Base-by-base conservation (phyloP, 2,888 invertebrate species). In the Leptinotarsa tumamoca region DNA sequence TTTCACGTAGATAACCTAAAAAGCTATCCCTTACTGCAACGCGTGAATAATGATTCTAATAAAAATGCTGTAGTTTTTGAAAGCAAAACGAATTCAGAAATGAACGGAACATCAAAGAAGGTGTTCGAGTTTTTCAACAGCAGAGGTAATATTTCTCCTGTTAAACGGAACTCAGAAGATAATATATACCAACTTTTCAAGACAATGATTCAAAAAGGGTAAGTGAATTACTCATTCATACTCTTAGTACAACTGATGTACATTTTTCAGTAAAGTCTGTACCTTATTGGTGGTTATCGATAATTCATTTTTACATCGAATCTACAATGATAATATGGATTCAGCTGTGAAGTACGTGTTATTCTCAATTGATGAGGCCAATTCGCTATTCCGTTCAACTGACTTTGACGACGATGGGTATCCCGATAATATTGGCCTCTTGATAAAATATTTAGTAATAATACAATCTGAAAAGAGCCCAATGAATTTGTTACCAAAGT, bases 391-490 rank as follows among this genome's bases (percentile, higher is more conserved):
- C 78, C 88, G 91, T 76, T 90, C 90, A 70, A 88, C 90, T 0
- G 91, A 91, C 80, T 91, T 91, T 76, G 89, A 91, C 79, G 89
- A 89, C 61, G 90, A 91, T 79, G 90, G 90, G 0, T 73, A 87
- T 2, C 90, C 91, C 4, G 91, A 91, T 85, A 91, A 91, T 82
- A 90, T 91, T 77, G 91, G 91, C 0, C 90, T 91, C 79, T 86
- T 89, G 68, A 89, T 91, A 10, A 90, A 90, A 78, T 90, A 90
- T 82, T 89, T 90, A 49, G 81, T 90, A 1, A 88, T 90, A 18
- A 82, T 90, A 43, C 88, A 89, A 2, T 89, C 89, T 0, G 82
- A 87, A 2, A 88, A 89, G 27, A 90, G 90, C 0, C 89, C 89
- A 80, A 81, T 80, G 4, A 88, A 90, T 3, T 88, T 90, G 2